These are phyloP conservation scores for Gobio gobio DNA, from an alignment of 2,113 vertebrate genomes.

Conservation along the genomic window DNA sequence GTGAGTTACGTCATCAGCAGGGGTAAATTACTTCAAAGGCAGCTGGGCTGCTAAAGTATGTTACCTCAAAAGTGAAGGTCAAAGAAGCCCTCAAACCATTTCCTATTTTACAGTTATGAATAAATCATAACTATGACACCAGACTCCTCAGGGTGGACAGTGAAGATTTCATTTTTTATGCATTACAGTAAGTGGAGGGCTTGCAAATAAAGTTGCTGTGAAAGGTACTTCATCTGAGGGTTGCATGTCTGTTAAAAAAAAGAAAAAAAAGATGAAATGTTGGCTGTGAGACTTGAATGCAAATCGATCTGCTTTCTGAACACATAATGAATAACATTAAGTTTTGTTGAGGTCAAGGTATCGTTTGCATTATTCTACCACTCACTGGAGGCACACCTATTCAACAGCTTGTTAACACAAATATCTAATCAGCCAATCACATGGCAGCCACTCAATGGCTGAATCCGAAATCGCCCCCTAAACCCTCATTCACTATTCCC, in stretches of 20 bases:
- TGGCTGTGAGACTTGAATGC: background rate
- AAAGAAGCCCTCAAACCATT: constrained; percentile 65
- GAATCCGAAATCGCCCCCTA: too few relatives aligned
- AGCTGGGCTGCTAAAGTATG: constrained; percentile 14
- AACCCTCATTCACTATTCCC: too few relatives aligned
- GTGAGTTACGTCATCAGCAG: constrained; percentile 11
- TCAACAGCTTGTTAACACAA: too few relatives aligned
- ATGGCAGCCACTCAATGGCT: too few relatives aligned
- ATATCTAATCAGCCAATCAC: too few relatives aligned
- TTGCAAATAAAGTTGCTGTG: constrained; percentile 24
- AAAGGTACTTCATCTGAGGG: constrained; percentile 9
- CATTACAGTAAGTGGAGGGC: constrained; percentile 5
- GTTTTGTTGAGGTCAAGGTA: background rate
- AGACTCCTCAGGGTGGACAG: constrained; percentile 60
- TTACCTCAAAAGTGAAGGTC: constrained; percentile 59
- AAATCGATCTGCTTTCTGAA: background rate
- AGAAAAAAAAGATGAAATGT: background rate
- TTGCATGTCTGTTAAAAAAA: constrained; percentile 19
- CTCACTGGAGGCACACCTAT: too few relatives aligned
- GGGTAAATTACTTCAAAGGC: constrained; percentile 24
- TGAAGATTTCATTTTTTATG: constrained; percentile 9
- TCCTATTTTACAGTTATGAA: constrained; percentile 65
- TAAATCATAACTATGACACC: constrained; percentile 74
- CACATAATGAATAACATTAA: background rate
- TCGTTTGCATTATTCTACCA: background rate